These are phyloP conservation scores for Epinotia demarniana DNA, from an alignment of 2,888 invertebrate genomes.

Conservation along the genomic window DNA sequence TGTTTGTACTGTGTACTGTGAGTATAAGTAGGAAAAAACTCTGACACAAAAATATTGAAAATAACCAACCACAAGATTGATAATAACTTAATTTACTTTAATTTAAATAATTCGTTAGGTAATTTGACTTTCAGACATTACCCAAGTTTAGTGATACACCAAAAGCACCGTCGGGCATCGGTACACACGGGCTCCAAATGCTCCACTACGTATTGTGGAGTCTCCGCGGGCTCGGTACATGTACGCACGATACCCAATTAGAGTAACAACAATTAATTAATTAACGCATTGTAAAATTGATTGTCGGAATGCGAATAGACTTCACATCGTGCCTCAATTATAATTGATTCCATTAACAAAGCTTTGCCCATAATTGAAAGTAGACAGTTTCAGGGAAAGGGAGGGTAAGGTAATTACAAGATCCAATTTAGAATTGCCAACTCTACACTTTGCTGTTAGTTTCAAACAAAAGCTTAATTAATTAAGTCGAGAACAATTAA, in stretches of 20 bases:
- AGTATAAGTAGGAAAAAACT: too few relatives aligned
- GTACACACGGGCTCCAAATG: constrained; percentile 2
- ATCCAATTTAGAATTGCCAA: constrained; percentile 85
- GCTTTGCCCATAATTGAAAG: constrained; percentile 82
- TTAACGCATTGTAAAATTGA: constrained; percentile 63
- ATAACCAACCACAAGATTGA: too few relatives aligned
- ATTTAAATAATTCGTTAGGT: too few relatives aligned
- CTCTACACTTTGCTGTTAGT: constrained; percentile 85
- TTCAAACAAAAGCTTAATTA: constrained; percentile 85
- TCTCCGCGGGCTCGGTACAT: background rate
- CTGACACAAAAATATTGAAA: too few relatives aligned
- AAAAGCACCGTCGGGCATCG: background rate
- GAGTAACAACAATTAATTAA: constrained; percentile 62
- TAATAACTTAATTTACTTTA: too few relatives aligned
- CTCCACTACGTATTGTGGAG: background rate
- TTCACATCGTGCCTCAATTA: constrained; percentile 77
- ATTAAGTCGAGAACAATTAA: constrained; percentile 85
- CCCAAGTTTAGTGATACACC: background rate
- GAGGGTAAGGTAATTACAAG: constrained; percentile 84
- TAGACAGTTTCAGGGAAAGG: constrained; percentile 81
- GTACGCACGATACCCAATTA: constrained; percentile 44
- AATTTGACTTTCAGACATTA: background rate
- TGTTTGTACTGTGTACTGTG: too few relatives aligned
- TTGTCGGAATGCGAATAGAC: constrained; percentile 65
- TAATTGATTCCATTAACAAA: constrained; percentile 82